Evolutionary conservation across 2,113 vertebrate species (phyloP).

Genomic region (Pungitius pungitius): DNA sequence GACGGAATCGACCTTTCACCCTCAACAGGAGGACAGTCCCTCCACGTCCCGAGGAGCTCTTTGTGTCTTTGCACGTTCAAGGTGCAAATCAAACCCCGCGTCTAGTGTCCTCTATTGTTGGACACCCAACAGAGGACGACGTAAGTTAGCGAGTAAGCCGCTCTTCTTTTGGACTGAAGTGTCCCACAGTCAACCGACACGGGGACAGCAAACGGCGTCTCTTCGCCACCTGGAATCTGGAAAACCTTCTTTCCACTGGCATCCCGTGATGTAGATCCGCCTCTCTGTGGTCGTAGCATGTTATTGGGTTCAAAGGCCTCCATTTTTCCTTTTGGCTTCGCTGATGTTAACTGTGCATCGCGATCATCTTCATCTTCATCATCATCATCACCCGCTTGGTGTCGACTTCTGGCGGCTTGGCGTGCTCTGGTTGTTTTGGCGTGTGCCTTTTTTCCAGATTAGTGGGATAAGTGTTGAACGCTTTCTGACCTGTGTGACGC

Average conservation of each 20-base stretch:
- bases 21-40: background rate
- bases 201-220: slow-evolving; percentile 28
- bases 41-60: background rate
- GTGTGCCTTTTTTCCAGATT: slow-evolving; percentile 30
- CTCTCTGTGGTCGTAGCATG: slow-evolving; percentile 62
- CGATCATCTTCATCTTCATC: slow-evolving; percentile 23
- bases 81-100: no score
- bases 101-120: no score
- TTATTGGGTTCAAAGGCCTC: slow-evolving; percentile 32
- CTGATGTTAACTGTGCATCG: slow-evolving; percentile 38
- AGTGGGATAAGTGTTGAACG: slow-evolving; percentile 27
- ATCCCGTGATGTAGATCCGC: slow-evolving; percentile 33
- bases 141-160: background rate
- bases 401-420: slow-evolving; percentile 42
- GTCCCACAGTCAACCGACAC: slow-evolving; percentile 35
- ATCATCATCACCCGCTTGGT: no score
- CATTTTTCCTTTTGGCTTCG: slow-evolving; percentile 9
- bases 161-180: background rate
- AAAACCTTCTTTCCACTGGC: slow-evolving; percentile 35
- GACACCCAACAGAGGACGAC: background rate
- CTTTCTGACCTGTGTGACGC: no score
- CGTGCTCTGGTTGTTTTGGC: slow-evolving; percentile 12
- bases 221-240: slow-evolving; percentile 19
- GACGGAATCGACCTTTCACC: slow-evolving; percentile 2
- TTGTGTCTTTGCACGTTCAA: no score